Base-by-base conservation (phyloP, 2,797 vertebrate genomes). In the Dallia pectoralis region DNA sequence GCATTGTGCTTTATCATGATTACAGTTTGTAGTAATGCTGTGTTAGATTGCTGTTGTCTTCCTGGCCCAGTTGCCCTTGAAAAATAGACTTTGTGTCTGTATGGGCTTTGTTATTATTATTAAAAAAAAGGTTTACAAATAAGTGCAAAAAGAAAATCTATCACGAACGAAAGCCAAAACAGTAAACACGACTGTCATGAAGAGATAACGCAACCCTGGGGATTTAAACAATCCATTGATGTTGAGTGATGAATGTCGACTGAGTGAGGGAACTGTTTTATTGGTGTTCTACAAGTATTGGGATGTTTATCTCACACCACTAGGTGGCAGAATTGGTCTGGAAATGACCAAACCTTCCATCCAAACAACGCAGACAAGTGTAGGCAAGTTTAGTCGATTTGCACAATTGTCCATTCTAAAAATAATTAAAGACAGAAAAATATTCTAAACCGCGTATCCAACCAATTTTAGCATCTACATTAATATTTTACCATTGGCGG, bases 331-430 rank as follows among this genome's bases (percentile, higher is more conserved):
- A 73, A 78, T 75, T 74, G 66, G 72, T n/a, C 22, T 68, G 63
- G 61, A 75, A 18, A 68, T 36, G 27, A 32, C 61, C 47, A 75
- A 79, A 81, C 49, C 66, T 73, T 71, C 70, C 76, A 56, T 29
- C 62, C 73, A 61, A 66, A 33, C 61, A n/a, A n/a, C n/a, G n/a
- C 80, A 84, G 88, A 83, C 80, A 92, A 91, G 85, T 90, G 91
- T 86, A 84, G 88, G 88, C 85, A 74, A 81, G 11, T 84, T 79
- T 30, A 67, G 70, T 81, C 83, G 69, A 78, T 32, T 86, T 80
- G 80, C 76, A 82, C 79, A 84, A 79, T 77, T 59, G 40, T 40
- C 49, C 59, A 0, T 56, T 75, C 72, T 30, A 71, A 36, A 84
- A 82, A 82, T 71, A 25, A 49, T 19, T 19, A 56, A n/a, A 2